These are phyloP conservation scores for Phalacrocorax aristotelis DNA, from an alignment of 2,113 vertebrate species.

Conservation along the genomic window DNA sequence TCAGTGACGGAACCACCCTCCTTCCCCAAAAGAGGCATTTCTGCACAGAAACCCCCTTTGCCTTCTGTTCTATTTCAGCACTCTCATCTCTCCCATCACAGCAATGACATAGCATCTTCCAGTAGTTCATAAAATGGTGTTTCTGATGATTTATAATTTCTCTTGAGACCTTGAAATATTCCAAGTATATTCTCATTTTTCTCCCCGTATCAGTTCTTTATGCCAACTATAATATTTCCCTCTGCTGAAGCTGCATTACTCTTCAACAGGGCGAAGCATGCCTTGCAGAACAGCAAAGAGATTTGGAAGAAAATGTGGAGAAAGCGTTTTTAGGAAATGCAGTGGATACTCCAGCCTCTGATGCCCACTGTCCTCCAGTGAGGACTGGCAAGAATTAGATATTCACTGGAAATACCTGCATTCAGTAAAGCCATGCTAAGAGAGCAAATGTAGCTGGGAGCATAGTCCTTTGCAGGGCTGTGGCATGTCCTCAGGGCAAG, in stretches of 20 bases:
- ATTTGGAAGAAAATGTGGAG: neutral
- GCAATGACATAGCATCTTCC: neutral
- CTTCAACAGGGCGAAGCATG: neutral
- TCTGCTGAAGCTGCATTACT: fast-evolving
- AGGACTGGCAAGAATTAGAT: neutral
- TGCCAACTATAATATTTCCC: neutral
- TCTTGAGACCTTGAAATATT: neutral
- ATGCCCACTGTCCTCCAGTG: neutral
- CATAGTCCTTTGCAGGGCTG: neutral
- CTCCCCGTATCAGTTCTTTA: neutral
- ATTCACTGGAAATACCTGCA: neutral
- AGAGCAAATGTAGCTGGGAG: neutral
- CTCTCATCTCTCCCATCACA: neutral
- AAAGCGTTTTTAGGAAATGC: neutral
- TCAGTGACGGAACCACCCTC: neutral
- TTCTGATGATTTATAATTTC: neutral
- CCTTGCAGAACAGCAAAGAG: neutral
- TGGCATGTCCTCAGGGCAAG: neutral
- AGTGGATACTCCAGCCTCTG: neutral
- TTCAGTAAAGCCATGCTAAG: neutral
- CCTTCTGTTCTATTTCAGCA: neutral
- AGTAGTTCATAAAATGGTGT: neutral
- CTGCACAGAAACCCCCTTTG: neutral
- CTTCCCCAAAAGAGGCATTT: neutral
- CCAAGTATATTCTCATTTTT: neutral